Evolutionary conservation across 2,888 invertebrate genomes (phyloP).

Genomic region (Drosophila seclusa): DNA sequence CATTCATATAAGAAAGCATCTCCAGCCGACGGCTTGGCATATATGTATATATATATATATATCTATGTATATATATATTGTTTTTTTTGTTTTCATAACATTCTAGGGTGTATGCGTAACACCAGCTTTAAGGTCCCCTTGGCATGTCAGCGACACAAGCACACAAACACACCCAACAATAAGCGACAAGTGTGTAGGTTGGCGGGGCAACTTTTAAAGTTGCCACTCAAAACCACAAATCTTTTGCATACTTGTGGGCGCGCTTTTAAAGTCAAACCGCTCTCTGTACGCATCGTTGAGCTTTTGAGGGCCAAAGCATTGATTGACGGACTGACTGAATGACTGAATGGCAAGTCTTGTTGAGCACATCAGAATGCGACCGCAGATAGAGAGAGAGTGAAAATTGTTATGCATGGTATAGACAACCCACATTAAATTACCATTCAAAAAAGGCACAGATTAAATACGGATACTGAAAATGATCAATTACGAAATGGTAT

Average conservation of each 20-base stretch:
- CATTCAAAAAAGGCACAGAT: not conserved
- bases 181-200: constrained; percentile 21
- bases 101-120: constrained; percentile 46
- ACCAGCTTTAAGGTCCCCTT: constrained; percentile 60
- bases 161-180: constrained; percentile 18
- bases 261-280: constrained; percentile 65
- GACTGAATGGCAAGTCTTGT: not conserved
- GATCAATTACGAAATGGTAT: not conserved
- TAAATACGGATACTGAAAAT: not conserved
- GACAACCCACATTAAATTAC: not conserved
- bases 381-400: not conserved
- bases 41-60: constrained; percentile 17
- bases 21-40: constrained; percentile 38
- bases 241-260: constrained; percentile 77
- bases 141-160: constrained; percentile 65
- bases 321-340: constrained; percentile 56
- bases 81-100: constrained; percentile 55
- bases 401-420: not conserved
- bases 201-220: constrained; percentile 51
- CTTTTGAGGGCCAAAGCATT: constrained; percentile 31
- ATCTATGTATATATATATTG: constrained; percentile 17
- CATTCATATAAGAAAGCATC: constrained; percentile 64
- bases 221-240: constrained; percentile 58
- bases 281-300: constrained; percentile 39
- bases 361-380: constrained; percentile 9